Conservation (phyloP, 2,113 vertebrate species). For the Tonatia bakeri region DNA sequence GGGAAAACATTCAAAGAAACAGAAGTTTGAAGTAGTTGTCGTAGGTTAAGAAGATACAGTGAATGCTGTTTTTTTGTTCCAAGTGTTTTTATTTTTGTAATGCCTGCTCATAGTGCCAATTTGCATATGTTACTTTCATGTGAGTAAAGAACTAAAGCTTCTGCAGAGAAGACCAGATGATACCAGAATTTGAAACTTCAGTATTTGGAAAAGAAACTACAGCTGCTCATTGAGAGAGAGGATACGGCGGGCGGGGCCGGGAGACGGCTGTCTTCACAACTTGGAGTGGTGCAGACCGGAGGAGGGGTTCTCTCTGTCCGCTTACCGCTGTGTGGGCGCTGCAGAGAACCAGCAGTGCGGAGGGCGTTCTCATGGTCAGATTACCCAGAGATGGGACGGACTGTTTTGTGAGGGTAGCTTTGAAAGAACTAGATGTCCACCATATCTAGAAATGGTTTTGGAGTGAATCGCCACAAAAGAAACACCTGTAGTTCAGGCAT, state of each 20-base stretch:
- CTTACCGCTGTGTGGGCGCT: neutral
- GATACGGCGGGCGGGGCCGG: neutral
- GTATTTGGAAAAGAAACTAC: conserved; percentile 16
- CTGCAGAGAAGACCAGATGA: neutral
- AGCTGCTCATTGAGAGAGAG: neutral
- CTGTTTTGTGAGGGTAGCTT: neutral
- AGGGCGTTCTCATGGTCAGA: neutral
- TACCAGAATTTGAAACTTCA: conserved; percentile 21
- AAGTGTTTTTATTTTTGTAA: neutral
- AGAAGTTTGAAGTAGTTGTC: neutral
- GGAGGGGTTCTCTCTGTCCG: conserved; percentile 27
- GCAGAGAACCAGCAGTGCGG: neutral
- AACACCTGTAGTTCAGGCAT: neutral
- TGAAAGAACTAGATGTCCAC: neutral
- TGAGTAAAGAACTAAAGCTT: neutral
- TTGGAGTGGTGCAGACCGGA: neutral
- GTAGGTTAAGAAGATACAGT: neutral
- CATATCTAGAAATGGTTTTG: neutral
- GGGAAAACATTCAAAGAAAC: neutral
- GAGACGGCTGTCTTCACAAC: neutral
- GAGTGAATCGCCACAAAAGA: neutral
- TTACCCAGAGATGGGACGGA: neutral
- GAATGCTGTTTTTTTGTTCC: neutral
- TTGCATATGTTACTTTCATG: neutral
- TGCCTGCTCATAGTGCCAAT: neutral